Evolutionary conservation across 2,797 vertebrate genomes (phyloP), one percentile per base, ranked within the genome.

Genomic region (Muraenolepis orangiensis): DNA sequence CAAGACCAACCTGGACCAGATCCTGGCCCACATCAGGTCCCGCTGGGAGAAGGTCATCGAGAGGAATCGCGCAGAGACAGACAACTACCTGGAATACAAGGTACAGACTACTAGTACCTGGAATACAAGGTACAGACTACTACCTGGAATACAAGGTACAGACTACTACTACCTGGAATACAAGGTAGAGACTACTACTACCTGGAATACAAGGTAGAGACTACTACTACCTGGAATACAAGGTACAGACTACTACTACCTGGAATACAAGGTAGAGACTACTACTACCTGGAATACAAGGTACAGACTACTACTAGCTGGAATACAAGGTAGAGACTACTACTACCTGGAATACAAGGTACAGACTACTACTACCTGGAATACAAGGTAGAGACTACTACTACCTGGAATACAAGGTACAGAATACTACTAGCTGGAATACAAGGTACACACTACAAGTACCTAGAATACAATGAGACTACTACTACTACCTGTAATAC

Each of bases 1-100:
- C 46, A 92, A 96, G 81, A 95, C 93, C 61, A 95, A 94, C 75
- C 92, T 99, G 87, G 95, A 97, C 6, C 94, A 95, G 81, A 95
- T 99, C 85, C 90, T 98, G 78, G 92, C 93, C 83, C 93, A 92
- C 66, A 97, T 98, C 83, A 87, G 95, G 84, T 93, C 91, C 84
- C 95, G 96, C 85, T 98, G 96, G 97, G 96, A 98, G 87, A 96
- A 91, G 85, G 93, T 96, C 66, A 95, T 94, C 0, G 95, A 97
- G 87, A 95, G 91, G 91, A 97, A 94, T 78, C 91, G 93, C 5
- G 87, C 88, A 0, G 95, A 98, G 81, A 89, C 94, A 0, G 94
- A 95, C 77, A 87, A 89, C 77, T 92, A 95, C 85, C 91, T 95
- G 81, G 95, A 96, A 76, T 87, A 88, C 75, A 95, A 97, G 93